Evolutionary conservation across 2,113 vertebrate species (phyloP), one percentile per base, ranked within the genome.

Genomic region (Lepus americanus): DNA sequence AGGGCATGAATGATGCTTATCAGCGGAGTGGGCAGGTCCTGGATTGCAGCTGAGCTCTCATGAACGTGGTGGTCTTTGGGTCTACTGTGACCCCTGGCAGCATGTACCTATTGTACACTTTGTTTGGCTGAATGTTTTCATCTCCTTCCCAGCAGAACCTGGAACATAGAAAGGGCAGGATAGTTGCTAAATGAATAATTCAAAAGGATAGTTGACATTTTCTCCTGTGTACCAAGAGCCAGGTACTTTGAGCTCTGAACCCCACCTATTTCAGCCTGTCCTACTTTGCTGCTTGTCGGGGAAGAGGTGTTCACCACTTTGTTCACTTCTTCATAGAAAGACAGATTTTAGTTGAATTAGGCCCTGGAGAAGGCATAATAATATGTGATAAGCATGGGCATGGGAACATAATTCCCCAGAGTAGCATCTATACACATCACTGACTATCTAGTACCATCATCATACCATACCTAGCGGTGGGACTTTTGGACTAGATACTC

Each of bases 161-260:
- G 12, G 61, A 86, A 70, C 1, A 13, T 2, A 51, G 51, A 92
- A 69, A 80, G 72, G 20, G 39, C 49, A 36, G 10, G 20, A n/a
- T 93, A 64, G 84, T 33, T 94, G 85, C 64, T 92, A 81, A 87
- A 70, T 31, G 78, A 95, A 70, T 92, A 96, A 87, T 93, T 90
- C 66, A 92, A 92, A 44, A 89, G 16, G 13, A 80, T 87, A 27
- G 53, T 39, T 93, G 92, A 20, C 80, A 69, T 87, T 59, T 11
- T 77, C 87, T 53, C 39, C 73, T 78, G 67, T n/a, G 80, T 93
- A 53, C 83, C 55, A 69, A 94, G 90, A 87, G 25, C 87, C 61
- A 77, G 70, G 39, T 51, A 78, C 76, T 73, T 91, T 79, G 55
- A 83, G 90, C 83, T 77, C 66, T 7, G 51, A 5, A 14, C 67